Evolutionary conservation across 2,113 vertebrate species (phyloP).

Genomic region (Hydrochoerus hydrochaeris): DNA sequence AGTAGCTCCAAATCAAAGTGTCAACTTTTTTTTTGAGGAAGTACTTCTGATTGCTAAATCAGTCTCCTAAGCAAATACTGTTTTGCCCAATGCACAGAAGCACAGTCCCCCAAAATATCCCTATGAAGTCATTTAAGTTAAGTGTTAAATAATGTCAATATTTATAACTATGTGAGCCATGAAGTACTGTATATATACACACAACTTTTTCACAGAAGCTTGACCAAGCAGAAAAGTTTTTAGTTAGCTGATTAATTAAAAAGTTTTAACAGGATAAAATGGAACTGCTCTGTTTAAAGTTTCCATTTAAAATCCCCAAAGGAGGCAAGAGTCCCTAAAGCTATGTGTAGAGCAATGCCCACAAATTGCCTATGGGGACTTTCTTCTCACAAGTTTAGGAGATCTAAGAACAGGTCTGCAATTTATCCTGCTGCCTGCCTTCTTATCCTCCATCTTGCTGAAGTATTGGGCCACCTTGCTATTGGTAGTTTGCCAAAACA

Average conservation of each 20-base stretch:
- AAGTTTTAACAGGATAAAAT: conserved; percentile 75
- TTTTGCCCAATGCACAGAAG: conserved; percentile 74
- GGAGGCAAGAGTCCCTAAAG: conserved; percentile 68
- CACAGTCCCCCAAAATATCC: conserved; percentile 68
- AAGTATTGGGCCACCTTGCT: conserved; percentile 57
- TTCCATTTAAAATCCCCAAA: conserved; percentile 75
- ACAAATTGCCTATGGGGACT: conserved; percentile 54
- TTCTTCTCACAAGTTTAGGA: conserved; percentile 57
- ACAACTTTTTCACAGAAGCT: conserved; percentile 68
- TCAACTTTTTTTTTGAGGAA: conserved; percentile 74
- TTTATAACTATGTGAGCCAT: conserved; percentile 83
- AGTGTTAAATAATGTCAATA: conserved; percentile 86
- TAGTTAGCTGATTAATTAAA: conserved; percentile 78
- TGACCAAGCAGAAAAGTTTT: conserved; percentile 77
- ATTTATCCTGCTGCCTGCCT: conserved; percentile 30
- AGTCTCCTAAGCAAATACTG: conserved; percentile 71
- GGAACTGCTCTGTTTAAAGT: conserved; percentile 71
- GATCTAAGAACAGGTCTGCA: conserved; percentile 66
- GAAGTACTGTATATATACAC: conserved; percentile 73
- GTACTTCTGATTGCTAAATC: conserved; percentile 60
- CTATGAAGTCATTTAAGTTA: conserved; percentile 84
- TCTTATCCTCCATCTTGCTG: conserved; percentile 54
- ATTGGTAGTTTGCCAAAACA: conserved; percentile 48
- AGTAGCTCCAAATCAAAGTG: conserved; percentile 74
- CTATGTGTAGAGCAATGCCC: conserved; percentile 40